Evolutionary conservation across 2,888 invertebrate genomes (phyloP), one percentile per base, ranked within the genome.

Genomic region (Melieria omissa): DNA sequence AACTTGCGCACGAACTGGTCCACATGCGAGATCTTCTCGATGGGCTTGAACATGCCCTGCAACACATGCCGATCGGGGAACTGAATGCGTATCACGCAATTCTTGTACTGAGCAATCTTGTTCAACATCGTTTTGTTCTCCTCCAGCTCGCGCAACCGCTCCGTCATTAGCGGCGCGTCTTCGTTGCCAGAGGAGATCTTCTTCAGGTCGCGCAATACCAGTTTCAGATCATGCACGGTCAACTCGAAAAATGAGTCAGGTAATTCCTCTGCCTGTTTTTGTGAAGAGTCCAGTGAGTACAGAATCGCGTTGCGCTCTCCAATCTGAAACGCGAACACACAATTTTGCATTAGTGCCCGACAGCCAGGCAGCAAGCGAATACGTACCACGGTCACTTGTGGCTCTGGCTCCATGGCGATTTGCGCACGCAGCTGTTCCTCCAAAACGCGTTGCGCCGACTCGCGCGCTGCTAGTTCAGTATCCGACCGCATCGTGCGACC

Each of bases 221-320:
- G 89, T 80, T 91, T 92, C 0, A 95, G 92, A 88, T 98, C 98
- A 71, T 92, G 91, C 58, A 95, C 89, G 1, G 95, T 95, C 57
- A 97, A 86, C 75, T 96, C 94, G 85, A 94, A 98, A 86, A 97
- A 98, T 65, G 94, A 93, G 86, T 97, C 96, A 0, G 94, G 93
- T 52, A 93, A 86, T 70, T 95, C 94, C 65, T 93, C 92, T 71
- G 90, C 88, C 52, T 91, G 89, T 80, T 90, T 90, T 81, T 90
- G 90, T 45, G 90, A 88, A n/a, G 88, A 87, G 81, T 89, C 89
- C 65, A 90, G 83, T 74, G 91, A 91, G 84, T 93, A 96, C 41
- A 92, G 88, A 77, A 95, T 88, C 3, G 95, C 95, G 84, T 93
- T 92, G 75, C 93, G 90, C 71, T 90, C 89, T 61, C 94, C 93